Evolutionary conservation across 2,113 vertebrate species (phyloP), one percentile per base, ranked within the genome.

Genomic region (Dermatemys mawii): DNA sequence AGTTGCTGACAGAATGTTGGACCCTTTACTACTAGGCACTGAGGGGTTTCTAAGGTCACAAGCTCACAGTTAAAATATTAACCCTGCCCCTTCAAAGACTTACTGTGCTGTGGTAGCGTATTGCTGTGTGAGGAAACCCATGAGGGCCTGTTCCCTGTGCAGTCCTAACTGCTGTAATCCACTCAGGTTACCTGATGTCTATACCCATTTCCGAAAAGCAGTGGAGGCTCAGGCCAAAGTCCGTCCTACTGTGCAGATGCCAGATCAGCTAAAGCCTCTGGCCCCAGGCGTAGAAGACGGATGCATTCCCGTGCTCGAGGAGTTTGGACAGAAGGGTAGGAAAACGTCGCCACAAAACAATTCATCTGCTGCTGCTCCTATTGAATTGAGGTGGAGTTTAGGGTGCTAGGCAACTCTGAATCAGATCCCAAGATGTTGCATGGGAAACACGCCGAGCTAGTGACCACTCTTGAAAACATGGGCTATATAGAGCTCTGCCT

Each of bases 151-250:
- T 29, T 55, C 29, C 67, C 13, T 24, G 3, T 0, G 0, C 48
- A n/a, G 86, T 44, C 13, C 11, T 87, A 73, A 46, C 50, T 24
- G 78, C 0, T 41, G 0, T 92, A 2, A 76, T 2, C 80, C 17
- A 22, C 41, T 26, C 93, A 99, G 98, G 94, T 93, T 99, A 90
- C 98, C 98, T 1, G 98, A 99, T 90, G 98, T 99, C 75, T 99
- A 98, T 96, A 99, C 98, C 38, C 97, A 98, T 90, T 99, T 99
- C 97, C 97, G 98, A 94, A 98, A 98, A 94, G 98, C 84, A 0
- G 97, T 98, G 91, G 98, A 99, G 88, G 94, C 90, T 0, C 94
- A 98, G 96, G 94, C 80, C 17, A 97, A 90, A 67, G 98, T 99
- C 49, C 96, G 98, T 57, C 98, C 98, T 0, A 73, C 97, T 26